Conservation (phyloP, 2,797 vertebrate genomes). For the Mergus octosetaceus region DNA sequence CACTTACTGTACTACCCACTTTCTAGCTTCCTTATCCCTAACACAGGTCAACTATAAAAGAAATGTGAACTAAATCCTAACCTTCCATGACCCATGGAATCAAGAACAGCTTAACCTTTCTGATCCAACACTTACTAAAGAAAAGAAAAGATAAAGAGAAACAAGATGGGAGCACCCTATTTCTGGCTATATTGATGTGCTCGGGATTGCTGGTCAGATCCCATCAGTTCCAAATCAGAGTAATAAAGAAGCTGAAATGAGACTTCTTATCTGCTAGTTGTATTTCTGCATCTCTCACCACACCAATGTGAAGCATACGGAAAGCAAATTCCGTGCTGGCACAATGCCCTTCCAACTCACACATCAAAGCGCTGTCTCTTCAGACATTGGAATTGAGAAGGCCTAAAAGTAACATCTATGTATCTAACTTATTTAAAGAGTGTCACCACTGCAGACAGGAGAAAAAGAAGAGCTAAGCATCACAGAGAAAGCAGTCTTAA, state of each 20-base stretch:
- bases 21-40: background rate
- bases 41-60: background rate
- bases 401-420: background rate
- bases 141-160: background rate
- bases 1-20: background rate
- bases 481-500: background rate
- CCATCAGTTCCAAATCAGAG: background rate
- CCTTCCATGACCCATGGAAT: background rate
- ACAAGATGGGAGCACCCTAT: background rate
- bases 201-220: background rate
- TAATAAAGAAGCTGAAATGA: background rate
- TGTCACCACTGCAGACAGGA: background rate
- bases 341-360: background rate
- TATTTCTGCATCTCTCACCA: slow-evolving; percentile 11
- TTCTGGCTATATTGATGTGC: background rate
- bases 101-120: slow-evolving; percentile 9
- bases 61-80: background rate
- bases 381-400: background rate
- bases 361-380: background rate
- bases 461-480: background rate
- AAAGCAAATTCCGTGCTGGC: background rate
- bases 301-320: background rate
- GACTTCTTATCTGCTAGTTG: background rate
- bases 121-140: background rate
- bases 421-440: background rate